phyloP scores from a whole-genome alignment of 2,113 vertebrate species.

The Oreochromis tanganicae region DNA sequence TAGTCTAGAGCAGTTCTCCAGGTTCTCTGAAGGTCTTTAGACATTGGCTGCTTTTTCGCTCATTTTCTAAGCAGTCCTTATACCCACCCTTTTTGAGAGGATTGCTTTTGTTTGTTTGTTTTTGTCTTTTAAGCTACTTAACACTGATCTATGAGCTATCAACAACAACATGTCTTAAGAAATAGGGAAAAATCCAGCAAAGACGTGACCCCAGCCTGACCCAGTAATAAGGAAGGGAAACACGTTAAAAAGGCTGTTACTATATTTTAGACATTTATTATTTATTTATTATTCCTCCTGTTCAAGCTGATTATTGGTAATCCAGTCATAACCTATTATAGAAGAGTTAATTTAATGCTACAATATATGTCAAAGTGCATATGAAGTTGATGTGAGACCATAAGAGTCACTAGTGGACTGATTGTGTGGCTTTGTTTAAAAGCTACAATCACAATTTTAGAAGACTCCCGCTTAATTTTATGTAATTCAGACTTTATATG shows the following conservation, averaged over 20 bases:
- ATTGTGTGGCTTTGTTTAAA: neutral
- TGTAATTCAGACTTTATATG: neutral
- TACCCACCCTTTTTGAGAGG: neutral
- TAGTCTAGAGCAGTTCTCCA: neutral
- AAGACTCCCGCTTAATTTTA: neutral
- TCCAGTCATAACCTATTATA: neutral
- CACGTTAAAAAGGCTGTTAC: neutral
- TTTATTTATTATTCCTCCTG: neutral
- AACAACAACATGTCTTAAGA: neutral
- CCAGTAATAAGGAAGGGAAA: neutral
- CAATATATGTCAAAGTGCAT: neutral
- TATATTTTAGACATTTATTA: neutral
- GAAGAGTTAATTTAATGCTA: fast-evolving
- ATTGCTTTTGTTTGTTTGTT: fast-evolving
- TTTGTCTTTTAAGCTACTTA: neutral
- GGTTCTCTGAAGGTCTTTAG: neutral
- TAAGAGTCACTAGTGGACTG: neutral
- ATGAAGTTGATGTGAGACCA: neutral
- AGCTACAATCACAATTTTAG: neutral
- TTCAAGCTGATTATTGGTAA: neutral
- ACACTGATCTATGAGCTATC: neutral
- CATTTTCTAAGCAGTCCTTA: neutral
- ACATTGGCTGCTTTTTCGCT: neutral
- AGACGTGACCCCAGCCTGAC: neutral
- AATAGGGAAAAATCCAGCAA: fast-evolving